Conservation (phyloP, 2,113 vertebrate genomes). For the Aspiorhynchus laticeps region DNA sequence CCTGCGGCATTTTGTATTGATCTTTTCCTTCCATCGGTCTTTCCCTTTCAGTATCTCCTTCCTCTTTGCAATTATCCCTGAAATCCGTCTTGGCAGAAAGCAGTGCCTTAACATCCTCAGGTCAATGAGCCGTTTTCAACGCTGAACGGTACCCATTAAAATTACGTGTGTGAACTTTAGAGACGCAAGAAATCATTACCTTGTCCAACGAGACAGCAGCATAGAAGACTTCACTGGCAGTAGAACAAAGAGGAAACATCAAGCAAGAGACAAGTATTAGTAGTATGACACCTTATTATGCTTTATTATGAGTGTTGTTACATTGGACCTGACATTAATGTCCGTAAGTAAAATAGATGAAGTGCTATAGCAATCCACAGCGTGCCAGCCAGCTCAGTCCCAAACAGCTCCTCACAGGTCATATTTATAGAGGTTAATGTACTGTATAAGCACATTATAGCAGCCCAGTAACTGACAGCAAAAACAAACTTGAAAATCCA, state of each 20-base stretch:
- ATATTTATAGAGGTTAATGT: background rate
- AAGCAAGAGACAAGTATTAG: background rate
- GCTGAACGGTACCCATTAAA: conserved; percentile 3
- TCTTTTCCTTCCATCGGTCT: background rate
- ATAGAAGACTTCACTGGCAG: background rate
- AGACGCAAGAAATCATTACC: background rate
- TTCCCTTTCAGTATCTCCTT: background rate
- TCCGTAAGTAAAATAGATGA: background rate
- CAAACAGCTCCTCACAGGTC: background rate
- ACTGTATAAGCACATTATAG: background rate
- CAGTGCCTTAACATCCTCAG: conserved; percentile 14
- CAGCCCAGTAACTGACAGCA: background rate
- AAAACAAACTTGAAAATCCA: conserved; percentile 3
- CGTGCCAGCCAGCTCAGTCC: background rate
- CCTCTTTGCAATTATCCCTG: conserved; percentile 11
- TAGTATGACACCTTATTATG: conserved; percentile 17
- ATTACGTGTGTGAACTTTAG: conserved; percentile 3
- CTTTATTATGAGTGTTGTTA: background rate
- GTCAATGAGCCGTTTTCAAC: conserved; percentile 27
- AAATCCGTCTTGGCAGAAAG: conserved; percentile 36
- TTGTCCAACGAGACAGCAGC: background rate
- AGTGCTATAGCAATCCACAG: background rate
- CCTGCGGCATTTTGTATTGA: conserved; percentile 2
- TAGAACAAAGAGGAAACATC: background rate
- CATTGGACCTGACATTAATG: background rate